Conservation (phyloP, 2,888 invertebrate genomes). For the Catocala sponsa region DNA sequence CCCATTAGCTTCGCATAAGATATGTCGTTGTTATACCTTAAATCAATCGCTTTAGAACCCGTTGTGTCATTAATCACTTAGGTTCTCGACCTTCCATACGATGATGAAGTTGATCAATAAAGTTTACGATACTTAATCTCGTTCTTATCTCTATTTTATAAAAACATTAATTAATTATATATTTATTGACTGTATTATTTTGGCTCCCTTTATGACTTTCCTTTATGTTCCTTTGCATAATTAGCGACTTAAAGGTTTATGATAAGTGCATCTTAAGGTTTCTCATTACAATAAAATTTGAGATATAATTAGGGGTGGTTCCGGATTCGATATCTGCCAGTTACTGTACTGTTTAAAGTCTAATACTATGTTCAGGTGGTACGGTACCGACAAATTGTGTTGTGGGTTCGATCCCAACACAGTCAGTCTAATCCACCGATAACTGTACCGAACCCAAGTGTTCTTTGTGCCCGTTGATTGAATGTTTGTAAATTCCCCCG, state of each 20-base stretch:
- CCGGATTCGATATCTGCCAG: too few species aligned
- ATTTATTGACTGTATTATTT: not conserved
- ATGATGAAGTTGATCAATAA: slow-evolving; percentile 12
- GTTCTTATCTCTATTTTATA: slow-evolving; percentile 14
- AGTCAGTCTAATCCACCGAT: too few species aligned
- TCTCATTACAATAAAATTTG: too few species aligned
- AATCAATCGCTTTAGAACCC: slow-evolving; percentile 15
- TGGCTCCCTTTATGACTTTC: not conserved
- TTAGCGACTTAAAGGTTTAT: not conserved
- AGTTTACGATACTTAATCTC: slow-evolving; percentile 24
- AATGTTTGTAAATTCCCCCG: too few species aligned
- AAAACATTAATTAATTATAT: not conserved
- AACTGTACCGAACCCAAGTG: too few species aligned
- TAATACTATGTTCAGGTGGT: too few species aligned
- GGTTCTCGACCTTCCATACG: slow-evolving; percentile 2
- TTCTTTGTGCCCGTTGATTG: too few species aligned
- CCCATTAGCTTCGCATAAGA: not conserved
- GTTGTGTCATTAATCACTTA: slow-evolving; percentile 21
- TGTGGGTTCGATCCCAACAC: too few species aligned
- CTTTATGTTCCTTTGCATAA: not conserved
- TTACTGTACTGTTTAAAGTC: too few species aligned
- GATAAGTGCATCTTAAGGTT: too few species aligned
- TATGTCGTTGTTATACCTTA: not conserved
- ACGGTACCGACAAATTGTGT: too few species aligned
- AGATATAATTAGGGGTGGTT: too few species aligned